These are phyloP conservation scores for Tipula lateralis DNA, from an alignment of 2,888 invertebrate species.

Conservation along the genomic window DNA sequence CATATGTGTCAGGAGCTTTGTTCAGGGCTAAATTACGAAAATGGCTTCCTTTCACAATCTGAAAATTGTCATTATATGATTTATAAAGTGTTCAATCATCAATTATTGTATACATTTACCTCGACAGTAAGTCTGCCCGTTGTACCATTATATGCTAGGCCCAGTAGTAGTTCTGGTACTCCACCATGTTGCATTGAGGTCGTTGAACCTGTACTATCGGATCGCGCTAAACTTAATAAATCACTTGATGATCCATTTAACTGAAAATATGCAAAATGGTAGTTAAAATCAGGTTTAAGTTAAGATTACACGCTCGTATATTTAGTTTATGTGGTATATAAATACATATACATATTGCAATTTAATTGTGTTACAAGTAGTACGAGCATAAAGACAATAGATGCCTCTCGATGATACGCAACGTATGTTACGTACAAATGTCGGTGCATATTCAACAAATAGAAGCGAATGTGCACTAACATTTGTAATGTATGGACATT, in stretches of 20 bases:
- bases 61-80: neutral
- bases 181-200: conserved; percentile 87
- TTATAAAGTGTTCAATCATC: neutral
- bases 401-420: too few species aligned
- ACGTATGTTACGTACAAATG: too few species aligned
- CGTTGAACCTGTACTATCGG: conserved; percentile 90
- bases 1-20: conserved; percentile 88
- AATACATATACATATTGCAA: too few species aligned
- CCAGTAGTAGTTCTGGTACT: conserved; percentile 82
- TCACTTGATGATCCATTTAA: conserved; percentile 57
- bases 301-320: too few species aligned
- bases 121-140: conserved; percentile 92
- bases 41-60: conserved; percentile 59
- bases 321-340: too few species aligned
- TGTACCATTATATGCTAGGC: conserved; percentile 86
- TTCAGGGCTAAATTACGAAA: conserved; percentile 70
- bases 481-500: too few species aligned
- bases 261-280: conserved; percentile 41
- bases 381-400: too few species aligned
- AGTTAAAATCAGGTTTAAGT: neutral
- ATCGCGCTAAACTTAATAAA: conserved; percentile 74
- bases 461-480: too few species aligned
- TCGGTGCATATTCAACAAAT: too few species aligned
- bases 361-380: too few species aligned
- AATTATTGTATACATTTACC: conserved; percentile 53